Evolutionary conservation across 1,140 invertebrate species (phyloP).

Genomic region (Temnothorax curvispinosus): DNA sequence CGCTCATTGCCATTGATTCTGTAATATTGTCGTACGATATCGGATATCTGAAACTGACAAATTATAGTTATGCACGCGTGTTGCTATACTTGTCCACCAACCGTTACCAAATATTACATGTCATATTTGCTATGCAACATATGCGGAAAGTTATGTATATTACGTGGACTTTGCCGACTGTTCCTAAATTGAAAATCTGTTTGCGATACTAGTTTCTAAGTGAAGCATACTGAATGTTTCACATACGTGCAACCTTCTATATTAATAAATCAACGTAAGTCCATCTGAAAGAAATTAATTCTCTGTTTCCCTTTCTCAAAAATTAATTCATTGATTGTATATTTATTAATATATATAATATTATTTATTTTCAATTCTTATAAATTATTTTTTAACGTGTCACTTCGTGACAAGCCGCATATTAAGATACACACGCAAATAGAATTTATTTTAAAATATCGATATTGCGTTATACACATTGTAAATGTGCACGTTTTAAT

Average conservation of each 20-base stretch:
- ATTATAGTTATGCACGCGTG: background rate
- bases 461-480: constrained; percentile 9
- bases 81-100: background rate
- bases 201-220: constrained; percentile 12
- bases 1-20: background rate
- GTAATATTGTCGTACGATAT: background rate
- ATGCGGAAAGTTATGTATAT: constrained; percentile 20
- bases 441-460: background rate
- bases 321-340: background rate
- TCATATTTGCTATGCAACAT: constrained; percentile 19
- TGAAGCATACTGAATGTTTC: background rate
- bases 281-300: background rate
- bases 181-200: constrained; percentile 35
- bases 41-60: background rate
- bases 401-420: background rate
- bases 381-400: background rate
- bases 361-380: background rate
- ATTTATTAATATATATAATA: background rate
- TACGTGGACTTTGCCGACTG: background rate
- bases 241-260: background rate
- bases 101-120: constrained; percentile 31
- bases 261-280: constrained; percentile 9
- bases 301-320: background rate
- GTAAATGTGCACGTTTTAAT: background rate
- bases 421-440: background rate